phyloP scores from a whole-genome alignment of 1,140 invertebrate species.

The Cherax destructor region DNA sequence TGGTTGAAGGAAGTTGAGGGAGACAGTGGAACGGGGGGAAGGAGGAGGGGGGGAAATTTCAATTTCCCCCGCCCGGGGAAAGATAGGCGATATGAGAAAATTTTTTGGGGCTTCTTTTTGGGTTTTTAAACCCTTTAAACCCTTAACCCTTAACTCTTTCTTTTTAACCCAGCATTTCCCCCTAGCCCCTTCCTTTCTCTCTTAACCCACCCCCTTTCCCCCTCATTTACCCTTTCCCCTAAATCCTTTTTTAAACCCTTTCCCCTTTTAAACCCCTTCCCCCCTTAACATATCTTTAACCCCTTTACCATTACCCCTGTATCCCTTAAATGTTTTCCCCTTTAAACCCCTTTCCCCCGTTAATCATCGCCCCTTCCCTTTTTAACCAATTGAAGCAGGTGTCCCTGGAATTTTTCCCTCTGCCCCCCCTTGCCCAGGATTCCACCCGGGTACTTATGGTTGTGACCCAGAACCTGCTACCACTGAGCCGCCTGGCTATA shows the following conservation, averaged over 20 bases:
- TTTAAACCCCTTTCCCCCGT: no score
- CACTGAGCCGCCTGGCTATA: no score
- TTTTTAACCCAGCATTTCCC: neutral
- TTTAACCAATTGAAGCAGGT: no score
- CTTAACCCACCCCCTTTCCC: neutral
- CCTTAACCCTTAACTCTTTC: neutral
- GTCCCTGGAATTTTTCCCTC: no score
- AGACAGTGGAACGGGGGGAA: neutral
- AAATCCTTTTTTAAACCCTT: neutral
- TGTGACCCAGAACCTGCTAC: no score
- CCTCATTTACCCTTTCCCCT: neutral
- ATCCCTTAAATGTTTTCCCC: no score
- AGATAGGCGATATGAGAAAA: conserved; percentile 14
- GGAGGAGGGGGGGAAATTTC: neutral
- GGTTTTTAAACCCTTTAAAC: neutral
- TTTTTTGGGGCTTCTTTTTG: neutral
- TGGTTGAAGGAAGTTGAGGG: no score
- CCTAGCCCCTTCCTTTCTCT: neutral
- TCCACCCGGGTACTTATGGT: no score
- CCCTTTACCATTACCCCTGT: no score
- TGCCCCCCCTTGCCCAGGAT: no score
- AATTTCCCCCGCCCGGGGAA: conserved; percentile 3
- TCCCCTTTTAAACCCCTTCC: neutral
- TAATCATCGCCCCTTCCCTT: no score
- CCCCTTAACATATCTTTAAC: neutral